Base-by-base conservation (phyloP, 2,888 invertebrate species). In the Folsomia manolachei region DNA sequence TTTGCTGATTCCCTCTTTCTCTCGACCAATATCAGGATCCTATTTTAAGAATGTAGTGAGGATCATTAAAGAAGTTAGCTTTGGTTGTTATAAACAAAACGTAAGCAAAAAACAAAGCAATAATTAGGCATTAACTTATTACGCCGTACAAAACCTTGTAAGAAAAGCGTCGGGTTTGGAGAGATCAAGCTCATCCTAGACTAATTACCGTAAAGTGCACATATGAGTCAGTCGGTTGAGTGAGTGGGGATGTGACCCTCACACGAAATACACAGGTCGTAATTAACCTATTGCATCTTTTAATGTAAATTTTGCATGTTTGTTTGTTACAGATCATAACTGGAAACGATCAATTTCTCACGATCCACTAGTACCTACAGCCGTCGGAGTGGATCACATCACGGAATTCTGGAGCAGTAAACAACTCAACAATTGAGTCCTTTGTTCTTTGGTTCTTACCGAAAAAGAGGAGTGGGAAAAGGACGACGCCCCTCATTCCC, bases 231-330 rank as follows among this genome's bases (percentile, higher is more conserved):
- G n/a, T n/a, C n/a, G n/a, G n/a, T n/a, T n/a, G n/a, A n/a, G n/a
- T n/a, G n/a, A n/a, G n/a, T n/a, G n/a, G n/a, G n/a, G n/a, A n/a
- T n/a, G n/a, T n/a, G n/a, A n/a, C n/a, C n/a, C n/a, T n/a, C n/a
- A n/a, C n/a, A n/a, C 14, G 39, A 9, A 39, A 39, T 39, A 39
- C 39, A 39, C 39, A 39, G 4, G 39, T 39, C 39, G 39, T 39
- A 39, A 39, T 39, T 39, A 9, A 9, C 39, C 39, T 39, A 39
- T 39, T 14, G 14, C 60, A 14, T 26, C 18, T 61, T 27, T 63
- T 72, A 72, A 72, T 70, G 69, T 65, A 65, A 60, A 14, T 65
- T 23, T 71, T 66, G 71, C 71, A 61, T 71, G 71, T 71, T 66
- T 25, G 19, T 26, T 71, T 71, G 39, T 39, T 39, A 9, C 39